phyloP scores from a whole-genome alignment of 2,797 vertebrate genomes.

The Catostomus latipinnis region DNA sequence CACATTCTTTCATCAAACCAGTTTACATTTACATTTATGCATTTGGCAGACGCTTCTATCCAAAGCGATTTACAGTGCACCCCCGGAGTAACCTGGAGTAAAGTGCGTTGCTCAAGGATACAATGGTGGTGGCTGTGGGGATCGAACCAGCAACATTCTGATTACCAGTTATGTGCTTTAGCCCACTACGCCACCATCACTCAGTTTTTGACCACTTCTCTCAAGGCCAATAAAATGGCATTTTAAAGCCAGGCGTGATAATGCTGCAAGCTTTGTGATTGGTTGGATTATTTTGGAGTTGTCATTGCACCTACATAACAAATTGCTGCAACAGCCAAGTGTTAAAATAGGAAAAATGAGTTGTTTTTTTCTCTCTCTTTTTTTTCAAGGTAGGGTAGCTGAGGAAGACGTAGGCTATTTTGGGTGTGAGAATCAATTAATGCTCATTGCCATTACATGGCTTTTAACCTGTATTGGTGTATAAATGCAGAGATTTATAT shows the following conservation, averaged over 20 bases:
- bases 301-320: conserved; percentile 7
- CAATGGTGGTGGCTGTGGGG: too few relatives aligned
- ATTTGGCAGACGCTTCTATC: too few relatives aligned
- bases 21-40: too few relatives aligned
- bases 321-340: conserved; percentile 1
- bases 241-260: conserved; percentile 39
- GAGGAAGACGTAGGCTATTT: neutral
- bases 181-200: too few relatives aligned
- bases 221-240: neutral
- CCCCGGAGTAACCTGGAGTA: too few relatives aligned
- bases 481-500: conserved; percentile 47
- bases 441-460: conserved; percentile 31
- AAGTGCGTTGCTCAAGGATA: too few relatives aligned
- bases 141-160: too few relatives aligned
- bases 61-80: too few relatives aligned
- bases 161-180: too few relatives aligned
- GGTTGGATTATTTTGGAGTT: conserved; percentile 10
- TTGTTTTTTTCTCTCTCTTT: neutral
- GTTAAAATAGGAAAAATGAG: conserved; percentile 10
- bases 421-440: neutral
- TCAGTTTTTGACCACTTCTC: conserved; percentile 5
- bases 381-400: conserved; percentile 12
- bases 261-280: neutral
- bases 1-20: conserved; percentile 1
- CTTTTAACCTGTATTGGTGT: conserved; percentile 31